Conservation (phyloP, 2,113 vertebrate species). For the Corvus cornix region DNA sequence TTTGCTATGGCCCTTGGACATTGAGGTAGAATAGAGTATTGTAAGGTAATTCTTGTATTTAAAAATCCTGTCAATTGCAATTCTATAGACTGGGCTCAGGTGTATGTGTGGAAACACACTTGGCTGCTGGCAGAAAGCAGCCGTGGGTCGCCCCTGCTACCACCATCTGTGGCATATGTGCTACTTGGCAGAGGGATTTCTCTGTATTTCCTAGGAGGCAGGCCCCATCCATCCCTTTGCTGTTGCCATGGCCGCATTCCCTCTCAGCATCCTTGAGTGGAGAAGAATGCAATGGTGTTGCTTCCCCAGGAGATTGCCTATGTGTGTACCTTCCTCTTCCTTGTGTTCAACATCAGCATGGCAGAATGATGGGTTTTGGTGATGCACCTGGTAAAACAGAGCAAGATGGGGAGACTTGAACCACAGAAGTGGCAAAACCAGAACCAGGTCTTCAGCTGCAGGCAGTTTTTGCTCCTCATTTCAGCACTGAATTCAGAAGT, state of each 20-base stretch:
- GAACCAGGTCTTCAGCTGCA: background rate
- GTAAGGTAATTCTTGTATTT: background rate
- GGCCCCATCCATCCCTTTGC: background rate
- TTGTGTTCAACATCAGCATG: background rate
- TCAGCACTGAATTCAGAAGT: background rate
- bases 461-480: background rate
- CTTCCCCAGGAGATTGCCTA: background rate
- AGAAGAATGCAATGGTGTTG: background rate
- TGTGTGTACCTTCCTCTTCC: background rate
- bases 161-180: background rate
- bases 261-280: background rate
- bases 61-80: background rate
- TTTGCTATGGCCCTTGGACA: background rate
- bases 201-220: background rate
- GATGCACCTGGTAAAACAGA: background rate
- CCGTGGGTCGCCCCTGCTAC: background rate
- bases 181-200: constrained; percentile 24
- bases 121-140: constrained; percentile 18
- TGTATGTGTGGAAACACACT: background rate
- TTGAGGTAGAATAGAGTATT: background rate
- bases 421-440: background rate
- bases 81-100: background rate
- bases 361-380: background rate
- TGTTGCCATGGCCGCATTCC: constrained; percentile 48
- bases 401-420: background rate